Base-by-base conservation (phyloP, 2,888 invertebrate species). In the Leucozona laternaria region DNA sequence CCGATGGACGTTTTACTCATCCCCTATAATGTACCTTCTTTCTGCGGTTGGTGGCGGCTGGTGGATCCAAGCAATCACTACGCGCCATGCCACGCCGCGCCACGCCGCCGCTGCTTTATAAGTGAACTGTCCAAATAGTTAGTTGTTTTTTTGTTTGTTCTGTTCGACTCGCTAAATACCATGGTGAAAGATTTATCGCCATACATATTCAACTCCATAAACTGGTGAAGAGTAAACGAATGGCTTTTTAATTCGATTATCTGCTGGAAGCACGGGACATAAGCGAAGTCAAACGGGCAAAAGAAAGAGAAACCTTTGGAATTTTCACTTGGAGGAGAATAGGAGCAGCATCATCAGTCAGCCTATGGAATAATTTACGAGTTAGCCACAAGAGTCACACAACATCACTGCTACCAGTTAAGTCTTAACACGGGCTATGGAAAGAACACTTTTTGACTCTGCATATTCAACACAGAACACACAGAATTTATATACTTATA, bases 141-240 rank as follows among this genome's bases (percentile, higher is more conserved):
- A 50, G 79, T 77, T 72, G 60, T 78, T 72, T 50, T 70, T 77
- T 76, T 58, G 17, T n/a, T 50, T 72, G 55, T 66, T 60, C 48
- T 55, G 48, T 43, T 53, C 45, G 37, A 53, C 62, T 72, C 13
- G 88, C 88, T 89, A 90, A 91, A 91, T 91, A 90, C 90, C 90
- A 91, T 88, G 90, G 88, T 92, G 91, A 91, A 92, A 92, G 91
- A 92, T 92, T 92, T 92, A 92, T 92, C 90, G 91, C 89, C 90
- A 84, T 89, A 90, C 89, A 88, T 78, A 86, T 75, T 50, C 72
- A 76, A 55, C 64, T 82, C 81, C 78, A 79, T 53, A 78, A 22
- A 71, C 58, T 83, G 79, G 66, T 73, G 79, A 87, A 79, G 83
- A 79, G 71, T 81, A 82, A 90, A 90, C 90, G 89, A 90, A 90